These are phyloP conservation scores for Cephus runcator DNA, from an alignment of 2,888 invertebrate species.

Conservation along the genomic window DNA sequence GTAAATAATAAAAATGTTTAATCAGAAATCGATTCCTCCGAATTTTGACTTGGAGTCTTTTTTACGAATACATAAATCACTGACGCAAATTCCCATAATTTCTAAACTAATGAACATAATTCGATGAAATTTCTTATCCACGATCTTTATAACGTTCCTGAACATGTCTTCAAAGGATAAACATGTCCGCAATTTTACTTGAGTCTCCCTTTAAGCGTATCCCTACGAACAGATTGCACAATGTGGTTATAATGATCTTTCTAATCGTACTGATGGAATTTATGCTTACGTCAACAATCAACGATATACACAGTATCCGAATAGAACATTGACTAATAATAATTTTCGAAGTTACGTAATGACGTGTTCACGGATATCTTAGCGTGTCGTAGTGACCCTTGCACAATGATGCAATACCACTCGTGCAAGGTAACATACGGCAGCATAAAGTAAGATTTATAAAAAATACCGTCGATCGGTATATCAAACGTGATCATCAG, in stretches of 20 bases:
- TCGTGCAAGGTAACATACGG: neutral
- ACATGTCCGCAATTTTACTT: neutral
- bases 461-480: neutral
- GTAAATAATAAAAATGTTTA: too few species aligned
- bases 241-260: neutral
- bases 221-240: neutral
- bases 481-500: neutral
- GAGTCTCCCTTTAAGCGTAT: neutral
- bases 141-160: too few species aligned
- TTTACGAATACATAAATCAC: too few species aligned
- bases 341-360: neutral
- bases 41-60: too few species aligned
- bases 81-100: too few species aligned
- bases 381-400: neutral
- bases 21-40: too few species aligned
- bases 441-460: too few species aligned
- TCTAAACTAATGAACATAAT: too few species aligned
- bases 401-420: neutral
- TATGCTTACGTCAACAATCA: neutral
- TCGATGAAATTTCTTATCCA: too few species aligned
- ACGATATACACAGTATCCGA: neutral
- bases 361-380: neutral
- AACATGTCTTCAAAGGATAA: too few species aligned
- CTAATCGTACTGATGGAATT: neutral
- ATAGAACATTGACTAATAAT: neutral